A percentile compares a stretch with the other conserved stretches of the same genome.
These are phyloP conservation scores for Polydrusus pterygomalis DNA, from an alignment of 2,888 invertebrate species.

Conservation along the genomic window DNA sequence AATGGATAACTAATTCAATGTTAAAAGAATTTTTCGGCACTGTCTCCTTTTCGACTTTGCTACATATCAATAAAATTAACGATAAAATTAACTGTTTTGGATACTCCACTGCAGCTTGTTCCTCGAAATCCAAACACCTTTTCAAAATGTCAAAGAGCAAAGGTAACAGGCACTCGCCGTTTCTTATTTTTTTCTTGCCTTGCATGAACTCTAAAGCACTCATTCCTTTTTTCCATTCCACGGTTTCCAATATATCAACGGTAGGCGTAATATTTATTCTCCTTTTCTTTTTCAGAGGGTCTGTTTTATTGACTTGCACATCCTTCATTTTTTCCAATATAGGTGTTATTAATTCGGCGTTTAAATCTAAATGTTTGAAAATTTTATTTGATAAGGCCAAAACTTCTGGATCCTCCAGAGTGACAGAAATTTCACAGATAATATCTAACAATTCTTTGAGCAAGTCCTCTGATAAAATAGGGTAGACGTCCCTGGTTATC, in stretches of 20 bases:
- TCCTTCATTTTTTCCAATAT: conserved; percentile 78
- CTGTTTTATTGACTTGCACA: conserved; percentile 71
- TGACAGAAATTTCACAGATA: conserved; percentile 75
- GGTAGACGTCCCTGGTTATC: conserved; percentile 73
- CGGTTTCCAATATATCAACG: conserved; percentile 78
- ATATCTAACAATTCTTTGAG: conserved; percentile 73
- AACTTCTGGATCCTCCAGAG: conserved; percentile 77
- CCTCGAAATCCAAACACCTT: conserved; percentile 86
- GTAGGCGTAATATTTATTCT: conserved; percentile 73
- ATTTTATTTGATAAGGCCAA: conserved; percentile 77
- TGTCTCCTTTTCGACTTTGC: conserved; percentile 75
- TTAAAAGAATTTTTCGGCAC: conserved; percentile 75
- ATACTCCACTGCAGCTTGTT: conserved; percentile 89
- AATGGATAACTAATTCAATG: conserved; percentile 89
- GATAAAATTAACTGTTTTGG: conserved; percentile 90
- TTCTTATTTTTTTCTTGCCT: conserved; percentile 85
- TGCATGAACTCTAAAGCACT: conserved; percentile 89
- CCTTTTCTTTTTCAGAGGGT: conserved; percentile 70
- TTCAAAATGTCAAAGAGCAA: conserved; percentile 86
- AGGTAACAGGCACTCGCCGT: conserved; percentile 81
- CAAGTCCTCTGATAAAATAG: conserved; percentile 72
- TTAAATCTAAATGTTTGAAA: conserved; percentile 80
- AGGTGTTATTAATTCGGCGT: conserved; percentile 77
- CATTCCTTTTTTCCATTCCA: conserved; percentile 86
- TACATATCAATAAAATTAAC: conserved; percentile 82